Evolutionary conservation across 2,113 vertebrate genomes (phyloP), one percentile per base, ranked within the genome.

Genomic region (Solenodon paradoxus): DNA sequence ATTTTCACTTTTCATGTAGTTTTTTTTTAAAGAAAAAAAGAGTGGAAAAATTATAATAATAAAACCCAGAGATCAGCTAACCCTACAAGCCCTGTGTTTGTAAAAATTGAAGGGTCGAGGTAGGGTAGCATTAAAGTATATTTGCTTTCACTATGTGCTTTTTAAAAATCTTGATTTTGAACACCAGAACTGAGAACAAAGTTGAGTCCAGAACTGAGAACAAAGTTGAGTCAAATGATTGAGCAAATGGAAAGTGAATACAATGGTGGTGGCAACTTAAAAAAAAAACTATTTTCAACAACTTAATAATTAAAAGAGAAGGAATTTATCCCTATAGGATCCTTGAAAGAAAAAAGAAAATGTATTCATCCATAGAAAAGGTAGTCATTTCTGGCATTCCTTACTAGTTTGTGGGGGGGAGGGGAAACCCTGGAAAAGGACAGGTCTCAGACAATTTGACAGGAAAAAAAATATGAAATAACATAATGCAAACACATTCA

Each of bases 1-100:
- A 97, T 87, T 93, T 97, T 93, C 92, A 84, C 80, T 96, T 97
- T 97, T 49, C 53, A 82, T 71, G 71, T 57, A 90, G 30, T 61
- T 26, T 71, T 91, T 66, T 82, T 89, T 42, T 66, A 45, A 68
- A 32, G 45, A 83, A 49, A 63, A 28, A 64, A 72, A 82, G 38
- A 80, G 32, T 61, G 75, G 38, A 55, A 28, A 71, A 13, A 69
- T 38, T 17, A 28, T 78, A 90, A 95, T 83, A 95, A 95, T 82
- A 90, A 91, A 90, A 66, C 74, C 57, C 69, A 89, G 93, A 92
- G 95, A 93, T 47, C 83, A 81, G 87, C 75, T 89, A 95, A 92
- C 69, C 68, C 72, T 59, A 82, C 30, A 57, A 87, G 69, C 35
- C 74, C 72, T 51, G 64, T 63, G 45, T 79, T 35, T 91, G 49